A percentile compares a stretch with the other conserved stretches of the same genome.
Evolutionary conservation across 2,797 vertebrate genomes (phyloP).

Genomic region (Bryconaethiops microstoma): DNA sequence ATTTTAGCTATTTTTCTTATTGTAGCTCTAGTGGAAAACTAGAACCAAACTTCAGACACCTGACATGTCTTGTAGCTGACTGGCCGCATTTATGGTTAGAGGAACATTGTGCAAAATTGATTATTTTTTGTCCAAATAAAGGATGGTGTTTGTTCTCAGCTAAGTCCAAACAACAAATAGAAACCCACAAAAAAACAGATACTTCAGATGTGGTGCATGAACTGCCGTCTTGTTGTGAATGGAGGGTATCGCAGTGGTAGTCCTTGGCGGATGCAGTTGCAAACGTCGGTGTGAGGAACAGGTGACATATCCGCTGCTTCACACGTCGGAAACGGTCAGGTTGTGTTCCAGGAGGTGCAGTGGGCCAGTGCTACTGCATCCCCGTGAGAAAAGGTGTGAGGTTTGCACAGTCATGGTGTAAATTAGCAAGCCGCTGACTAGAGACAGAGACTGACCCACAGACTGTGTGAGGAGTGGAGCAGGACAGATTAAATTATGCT

Average conservation of each 20-base stretch:
- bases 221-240: conserved; percentile 8
- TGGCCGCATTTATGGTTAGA: background rate
- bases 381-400: conserved; percentile 42
- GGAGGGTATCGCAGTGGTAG: conserved; percentile 22
- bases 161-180: background rate
- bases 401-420: conserved; percentile 55
- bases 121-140: too few relatives aligned
- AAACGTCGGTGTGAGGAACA: conserved; percentile 46
- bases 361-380: conserved; percentile 47
- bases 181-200: background rate
- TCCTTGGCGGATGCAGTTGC: conserved; percentile 39
- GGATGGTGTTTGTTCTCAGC: background rate
- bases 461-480: conserved; percentile 4
- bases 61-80: background rate
- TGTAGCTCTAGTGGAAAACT: background rate
- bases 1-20: background rate
- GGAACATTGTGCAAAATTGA: too few relatives aligned
- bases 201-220: background rate
- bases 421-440: conserved; percentile 30
- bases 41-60: background rate
- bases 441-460: background rate
- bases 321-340: conserved; percentile 49
- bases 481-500: conserved; percentile 16
- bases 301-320: conserved; percentile 58
- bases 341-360: conserved; percentile 37